A percentile compares a stretch with the other conserved stretches of the same genome.
Conservation (phyloP, 1,140 invertebrate species). For the Eumaeus atala region DNA sequence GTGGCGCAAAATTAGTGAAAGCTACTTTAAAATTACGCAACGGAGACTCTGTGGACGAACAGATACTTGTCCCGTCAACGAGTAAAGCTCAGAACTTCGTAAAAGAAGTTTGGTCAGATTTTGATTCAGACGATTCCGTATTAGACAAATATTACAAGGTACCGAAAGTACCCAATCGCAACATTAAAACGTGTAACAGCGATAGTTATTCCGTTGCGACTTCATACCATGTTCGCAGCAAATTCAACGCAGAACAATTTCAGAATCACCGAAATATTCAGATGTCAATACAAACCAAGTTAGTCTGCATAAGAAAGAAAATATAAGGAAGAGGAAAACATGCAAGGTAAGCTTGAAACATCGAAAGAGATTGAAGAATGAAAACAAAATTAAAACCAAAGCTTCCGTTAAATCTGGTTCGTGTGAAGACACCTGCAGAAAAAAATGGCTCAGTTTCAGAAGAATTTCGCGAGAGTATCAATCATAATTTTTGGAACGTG, state of each 20-base stretch:
- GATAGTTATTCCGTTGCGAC: neutral
- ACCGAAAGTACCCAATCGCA: neutral
- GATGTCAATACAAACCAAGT: constrained; percentile 2
- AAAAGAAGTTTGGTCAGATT: constrained; percentile 7
- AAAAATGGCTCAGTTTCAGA: constrained; percentile 15
- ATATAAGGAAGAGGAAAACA: constrained; percentile 10
- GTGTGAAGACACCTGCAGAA: constrained; percentile 8
- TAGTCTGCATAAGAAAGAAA: constrained; percentile 8
- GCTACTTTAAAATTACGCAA: constrained; percentile 11
- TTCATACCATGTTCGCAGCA: constrained; percentile 12
- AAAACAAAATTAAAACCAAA: constrained; percentile 5
- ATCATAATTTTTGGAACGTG: no score
- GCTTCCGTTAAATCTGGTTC: constrained; percentile 1
- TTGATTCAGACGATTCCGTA: constrained; percentile 2
- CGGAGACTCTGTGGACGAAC: neutral
- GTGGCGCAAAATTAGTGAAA: constrained; percentile 9
- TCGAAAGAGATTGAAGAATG: constrained; percentile 8
- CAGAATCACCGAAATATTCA: constrained; percentile 12
- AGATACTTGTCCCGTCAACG: constrained; percentile 2
- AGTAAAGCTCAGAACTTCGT: constrained; percentile 4
- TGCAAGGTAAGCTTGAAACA: constrained; percentile 6
- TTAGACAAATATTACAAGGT: constrained; percentile 2
- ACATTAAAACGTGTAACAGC: neutral
- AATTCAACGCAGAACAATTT: constrained; percentile 9
- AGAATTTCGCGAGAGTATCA: no score